A percentile compares a stretch with the other conserved stretches of the same genome.
Conservation (phyloP, 53 echinoderm and acorn worm genomes). For the Arbacia lixula region DNA sequence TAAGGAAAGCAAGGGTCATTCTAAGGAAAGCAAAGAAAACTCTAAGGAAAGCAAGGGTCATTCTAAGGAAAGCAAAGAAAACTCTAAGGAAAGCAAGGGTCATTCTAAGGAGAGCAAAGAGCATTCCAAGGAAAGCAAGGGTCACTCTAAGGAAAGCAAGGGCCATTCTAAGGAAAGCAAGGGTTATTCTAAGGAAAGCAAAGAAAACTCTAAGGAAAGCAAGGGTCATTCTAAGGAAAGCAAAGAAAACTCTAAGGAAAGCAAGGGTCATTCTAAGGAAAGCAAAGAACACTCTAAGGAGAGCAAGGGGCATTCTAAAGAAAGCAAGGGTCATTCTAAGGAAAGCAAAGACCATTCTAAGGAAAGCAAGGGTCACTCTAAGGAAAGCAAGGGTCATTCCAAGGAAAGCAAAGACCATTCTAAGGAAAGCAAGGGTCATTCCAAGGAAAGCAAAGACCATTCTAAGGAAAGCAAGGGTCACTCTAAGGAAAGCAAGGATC, state of each 20-base stretch:
- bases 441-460: constrained; percentile 2
- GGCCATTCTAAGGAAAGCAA: constrained; percentile 9
- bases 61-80: not conserved
- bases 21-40: constrained; percentile 13
- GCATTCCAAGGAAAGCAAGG: constrained; percentile 3
- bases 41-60: constrained; percentile 14
- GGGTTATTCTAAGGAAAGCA: constrained; percentile 5
- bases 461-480: not conserved
- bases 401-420: constrained; percentile 19
- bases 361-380: not conserved
- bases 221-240: not conserved
- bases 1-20: constrained; percentile 3
- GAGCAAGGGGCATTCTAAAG: constrained; percentile 4
- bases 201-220: not conserved
- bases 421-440: constrained; percentile 12
- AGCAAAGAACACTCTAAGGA: constrained; percentile 3
- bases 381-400: constrained; percentile 31
- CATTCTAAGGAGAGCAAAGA: constrained; percentile 7
- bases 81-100: not conserved
- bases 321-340: not conserved
- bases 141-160: not conserved
- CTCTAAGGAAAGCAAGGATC: not conserved
- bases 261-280: not conserved
- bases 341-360: not conserved
- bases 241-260: not conserved